Evolutionary conservation across 2,888 invertebrate genomes (phyloP).

Genomic region (Cancer borealis): DNA sequence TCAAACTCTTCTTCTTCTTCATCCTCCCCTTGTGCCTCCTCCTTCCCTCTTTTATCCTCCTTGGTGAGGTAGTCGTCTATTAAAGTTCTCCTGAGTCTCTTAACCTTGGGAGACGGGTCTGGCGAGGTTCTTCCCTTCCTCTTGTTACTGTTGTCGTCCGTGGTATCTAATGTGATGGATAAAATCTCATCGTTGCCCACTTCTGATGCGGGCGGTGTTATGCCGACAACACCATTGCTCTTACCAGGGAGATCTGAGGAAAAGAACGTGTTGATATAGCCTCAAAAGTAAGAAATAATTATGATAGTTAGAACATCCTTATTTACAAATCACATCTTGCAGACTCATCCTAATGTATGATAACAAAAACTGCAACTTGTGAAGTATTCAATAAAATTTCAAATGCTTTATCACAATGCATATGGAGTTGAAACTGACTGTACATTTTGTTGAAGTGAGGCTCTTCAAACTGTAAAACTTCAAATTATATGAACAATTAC

Average conservation of each 20-base stretch:
- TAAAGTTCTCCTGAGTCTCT: constrained; percentile 57
- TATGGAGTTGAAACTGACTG: too few relatives aligned
- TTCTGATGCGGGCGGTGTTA: constrained; percentile 72
- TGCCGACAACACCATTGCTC: constrained; percentile 40
- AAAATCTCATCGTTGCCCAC: constrained; percentile 64
- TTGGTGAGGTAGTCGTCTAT: constrained; percentile 54
- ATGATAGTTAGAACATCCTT: too few relatives aligned
- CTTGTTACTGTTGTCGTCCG: background rate
- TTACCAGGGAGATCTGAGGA: constrained; percentile 45
- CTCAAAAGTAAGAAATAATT: too few relatives aligned
- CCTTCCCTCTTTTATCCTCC: background rate
- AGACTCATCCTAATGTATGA: too few relatives aligned
- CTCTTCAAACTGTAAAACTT: too few relatives aligned
- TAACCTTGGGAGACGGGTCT: background rate
- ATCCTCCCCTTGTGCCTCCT: background rate
- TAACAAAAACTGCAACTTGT: too few relatives aligned
- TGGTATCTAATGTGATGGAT: background rate
- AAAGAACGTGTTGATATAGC: background rate
- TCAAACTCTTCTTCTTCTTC: constrained; percentile 72
- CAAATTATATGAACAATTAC: too few relatives aligned
- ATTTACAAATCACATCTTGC: too few relatives aligned
- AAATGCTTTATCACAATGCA: too few relatives aligned
- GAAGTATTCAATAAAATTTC: too few relatives aligned
- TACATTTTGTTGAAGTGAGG: too few relatives aligned
- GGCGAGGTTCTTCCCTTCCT: constrained; percentile 1